Evolutionary conservation across 2,113 vertebrate species (phyloP).

Genomic region (Macquaria ambigua): DNA sequence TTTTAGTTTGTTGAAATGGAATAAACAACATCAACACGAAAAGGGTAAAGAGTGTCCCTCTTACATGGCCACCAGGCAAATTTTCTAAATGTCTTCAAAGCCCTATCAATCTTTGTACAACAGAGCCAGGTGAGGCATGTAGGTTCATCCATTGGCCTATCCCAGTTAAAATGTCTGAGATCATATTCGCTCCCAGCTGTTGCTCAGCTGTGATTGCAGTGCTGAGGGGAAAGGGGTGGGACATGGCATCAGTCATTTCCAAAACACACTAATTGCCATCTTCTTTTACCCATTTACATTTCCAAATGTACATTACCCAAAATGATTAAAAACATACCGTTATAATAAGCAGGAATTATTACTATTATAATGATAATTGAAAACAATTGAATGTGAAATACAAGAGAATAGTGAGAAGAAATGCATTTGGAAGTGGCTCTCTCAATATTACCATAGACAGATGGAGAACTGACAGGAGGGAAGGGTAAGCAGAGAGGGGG

Average conservation of each 20-base stretch:
- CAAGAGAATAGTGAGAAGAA: neutral
- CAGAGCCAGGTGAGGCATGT: conserved; percentile 11
- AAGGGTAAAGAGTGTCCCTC: neutral
- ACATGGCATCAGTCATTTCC: neutral
- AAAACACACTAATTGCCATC: conserved; percentile 1
- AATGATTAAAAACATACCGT: neutral
- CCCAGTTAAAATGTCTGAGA: conserved; percentile 20
- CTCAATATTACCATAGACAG: conserved; percentile 41
- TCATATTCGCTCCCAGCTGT: conserved; percentile 27
- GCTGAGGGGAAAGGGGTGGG: neutral
- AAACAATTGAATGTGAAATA: conserved; percentile 12
- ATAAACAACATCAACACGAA: neutral
- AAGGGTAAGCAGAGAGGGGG: conserved; percentile 26
- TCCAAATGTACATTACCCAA: neutral
- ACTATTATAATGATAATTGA: neutral
- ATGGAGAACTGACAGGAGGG: conserved; percentile 54
- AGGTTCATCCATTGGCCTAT: neutral
- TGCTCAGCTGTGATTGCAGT: conserved; percentile 15
- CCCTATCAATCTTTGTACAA: neutral
- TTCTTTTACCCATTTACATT: neutral
- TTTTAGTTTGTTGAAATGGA: neutral
- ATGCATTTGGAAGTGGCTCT: neutral
- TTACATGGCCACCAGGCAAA: neutral
- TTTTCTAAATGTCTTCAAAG: neutral
- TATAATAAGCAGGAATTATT: neutral